Base-by-base conservation (phyloP, 1,140 invertebrate species). In the Drosophila baimaii region DNA sequence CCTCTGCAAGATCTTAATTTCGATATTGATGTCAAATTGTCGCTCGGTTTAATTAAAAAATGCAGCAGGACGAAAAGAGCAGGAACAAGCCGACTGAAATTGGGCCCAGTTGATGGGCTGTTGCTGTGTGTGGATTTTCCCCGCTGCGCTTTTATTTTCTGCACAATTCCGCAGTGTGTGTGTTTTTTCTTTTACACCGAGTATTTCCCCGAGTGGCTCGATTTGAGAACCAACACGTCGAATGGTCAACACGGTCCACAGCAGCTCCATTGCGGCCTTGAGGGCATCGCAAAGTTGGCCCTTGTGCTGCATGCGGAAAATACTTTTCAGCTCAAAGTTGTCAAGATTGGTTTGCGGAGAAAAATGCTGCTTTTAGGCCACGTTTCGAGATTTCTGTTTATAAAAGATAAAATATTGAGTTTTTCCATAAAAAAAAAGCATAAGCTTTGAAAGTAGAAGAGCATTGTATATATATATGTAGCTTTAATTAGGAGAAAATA, bases 11-110 rank as follows among this genome's bases (percentile, higher is more conserved):
- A 89, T 88, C 80, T 88, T 89, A 84, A 88, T 89, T 89, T 88
- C 84, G 84, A 88, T 88, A 88, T 88, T 88, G 84, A 89, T 89
- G 84, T 88, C 84, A 88, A 88, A 88, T 88, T 84, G 84, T 88
- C 84, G 84, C 65, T 64, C 44, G 58, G 57, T 88, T 88, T 88
- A 88, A 88, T 88, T 88, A 89, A 88, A 88, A 88, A 89, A 65
- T 82, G 79, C 69, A 58, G 49, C 37, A 56, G 59, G 61, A 58
- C 52, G 39, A 46, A 35, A 58, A 35, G 33, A 17, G 27, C 6
- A 25, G 41, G 29, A 68, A 68, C 39, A 41, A 71, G 43, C 27
- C 9, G 13, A 19, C 33, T 10, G 52, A 57, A 69, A 41, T 49
- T 46, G 46, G 35, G 23, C 5, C 39, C 61, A 17, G 35, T 69